Base-by-base conservation (phyloP, 1,140 invertebrate genomes). In the Drosophila chauvacae region DNA sequence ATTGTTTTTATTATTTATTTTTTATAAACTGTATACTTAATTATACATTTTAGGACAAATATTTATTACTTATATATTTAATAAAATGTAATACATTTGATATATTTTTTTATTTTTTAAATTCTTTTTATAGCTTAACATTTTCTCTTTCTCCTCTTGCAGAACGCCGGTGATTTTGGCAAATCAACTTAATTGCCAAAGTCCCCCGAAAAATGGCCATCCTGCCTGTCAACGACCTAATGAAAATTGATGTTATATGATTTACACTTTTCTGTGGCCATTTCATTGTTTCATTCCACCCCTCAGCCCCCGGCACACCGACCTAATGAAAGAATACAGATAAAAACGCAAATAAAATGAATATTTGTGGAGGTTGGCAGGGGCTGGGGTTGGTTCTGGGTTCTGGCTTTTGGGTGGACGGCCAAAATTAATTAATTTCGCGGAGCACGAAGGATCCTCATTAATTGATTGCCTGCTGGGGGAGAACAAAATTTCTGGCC, bases 161-260 rank as follows among this genome's bases (percentile, higher is more conserved):
- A 26, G 41, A n/a, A 70, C 18, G 26, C 64, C 42, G 20, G 26
- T 57, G 50, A 14, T 48, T 64, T 87, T 75, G 57, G 65, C 79
- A 76, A 82, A 87, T 86, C 39, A 76, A 87, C 66, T 69, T 76
- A 86, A 87, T 87, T 72, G 70, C 79, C 70, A 2, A 55, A 63
- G 37, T 30, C 28, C n/a, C n/a, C 39, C 48, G n/a, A 26, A 77
- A 66, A 77, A 51, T 81, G 66, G 41, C 58, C 72, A 77, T 30
- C 60, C 59, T 7, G 72, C 77, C 77, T 87, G 83, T 87, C 83
- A 80, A 41, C 60, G 50, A 50, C 45, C 77, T 88, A 87, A 87
- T 87, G 85, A 77, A 87, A 87, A 87, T 88, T 88, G 77, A 87
- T 87, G 84, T 80, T 84, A 80, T 84, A 87, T 87, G 84, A 87